Base-by-base conservation (phyloP, 2,797 vertebrate species). In the Huso huso region DNA sequence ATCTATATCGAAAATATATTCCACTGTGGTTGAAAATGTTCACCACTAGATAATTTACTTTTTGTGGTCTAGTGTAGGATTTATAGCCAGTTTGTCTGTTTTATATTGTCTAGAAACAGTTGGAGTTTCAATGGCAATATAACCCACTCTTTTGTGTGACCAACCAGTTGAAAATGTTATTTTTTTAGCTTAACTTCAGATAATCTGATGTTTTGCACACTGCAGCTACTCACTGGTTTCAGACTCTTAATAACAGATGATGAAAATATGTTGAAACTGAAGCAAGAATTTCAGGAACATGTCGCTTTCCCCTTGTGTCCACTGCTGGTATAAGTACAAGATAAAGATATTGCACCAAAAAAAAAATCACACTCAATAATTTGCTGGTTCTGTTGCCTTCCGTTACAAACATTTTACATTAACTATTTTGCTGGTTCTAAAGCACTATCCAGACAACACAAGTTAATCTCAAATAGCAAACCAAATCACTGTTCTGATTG, bases 1-100 rank as follows among this genome's bases (percentile, higher is more conserved):
- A 76, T 78, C 72, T 69, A 53, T 58, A 61, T 68, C 66, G 64
- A 64, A 64, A 52, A 71, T 68, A 68, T 61, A 60, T 64, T 65
- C 62, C 49, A 68, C 66, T 62, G 58, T 66, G 62, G 65, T 63
- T 60, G 52, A 52, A 63, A 61, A 48, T 50, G 51, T 57, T 57
- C 8, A 11, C 53, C 18, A n/a, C 60, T 13, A 7, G 62, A 50
- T 48, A 60, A 55, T 13, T 55, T 50, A 37, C 23, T 68, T 68
- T 68, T 15, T 62, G 52, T 55, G n/a, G 11, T 11, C 18, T 12
- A 23, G 12, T 37, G 49, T 48, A 48, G 50, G 66, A 62, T 62
- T 67, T 62, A 52, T 52, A 55, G 13, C 11, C 6, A 6, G 11
- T 66, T 53, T 67, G 6, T 58, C 12, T 48, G 18, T 53, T 48